Conservation (phyloP, 2,888 invertebrate genomes). For the Polydesmus complanatus region DNA sequence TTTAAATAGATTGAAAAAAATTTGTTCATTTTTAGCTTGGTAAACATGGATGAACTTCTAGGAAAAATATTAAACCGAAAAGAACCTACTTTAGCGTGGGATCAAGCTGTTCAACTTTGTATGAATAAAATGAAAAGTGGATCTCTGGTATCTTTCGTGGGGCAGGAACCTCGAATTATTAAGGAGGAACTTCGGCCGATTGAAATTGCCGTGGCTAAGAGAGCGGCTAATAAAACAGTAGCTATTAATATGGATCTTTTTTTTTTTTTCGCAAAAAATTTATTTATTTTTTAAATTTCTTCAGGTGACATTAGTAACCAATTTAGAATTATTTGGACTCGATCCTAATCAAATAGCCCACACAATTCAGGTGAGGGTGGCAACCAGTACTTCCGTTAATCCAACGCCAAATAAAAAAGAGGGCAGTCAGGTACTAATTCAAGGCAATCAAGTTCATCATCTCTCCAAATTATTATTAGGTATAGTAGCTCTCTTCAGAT, state of each 20-base stretch:
- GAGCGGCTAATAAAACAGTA: constrained; percentile 82
- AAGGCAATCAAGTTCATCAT: constrained; percentile 71
- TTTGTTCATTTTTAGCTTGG: background rate
- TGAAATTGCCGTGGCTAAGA: constrained; percentile 56
- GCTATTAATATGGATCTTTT: too few relatives aligned
- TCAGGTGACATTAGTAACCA: constrained; percentile 73
- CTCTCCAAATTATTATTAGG: constrained; percentile 41
- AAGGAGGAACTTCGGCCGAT: constrained; percentile 63
- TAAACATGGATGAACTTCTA: background rate
- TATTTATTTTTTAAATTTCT: constrained; percentile 2
- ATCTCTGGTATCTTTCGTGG: constrained; percentile 44
- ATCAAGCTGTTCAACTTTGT: constrained; percentile 43
- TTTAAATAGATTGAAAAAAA: too few relatives aligned
- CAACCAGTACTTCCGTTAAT: constrained; percentile 71
- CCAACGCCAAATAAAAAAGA: constrained; percentile 53
- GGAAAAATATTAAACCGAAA: constrained; percentile 26
- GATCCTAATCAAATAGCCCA: constrained; percentile 61
- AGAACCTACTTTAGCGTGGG: constrained; percentile 26
- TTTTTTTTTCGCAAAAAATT: too few relatives aligned
- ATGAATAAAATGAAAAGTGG: constrained; percentile 55
- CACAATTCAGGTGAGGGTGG: constrained; percentile 67
- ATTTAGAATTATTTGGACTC: constrained; percentile 75
- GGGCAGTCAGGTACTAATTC: constrained; percentile 57
- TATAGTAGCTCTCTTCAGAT: too few relatives aligned
- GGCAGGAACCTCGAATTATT: constrained; percentile 37